A percentile compares a stretch with the other conserved stretches of the same genome.
phyloP scores from a whole-genome alignment of 2,113 vertebrate species.

The Geococcyx californianus region DNA sequence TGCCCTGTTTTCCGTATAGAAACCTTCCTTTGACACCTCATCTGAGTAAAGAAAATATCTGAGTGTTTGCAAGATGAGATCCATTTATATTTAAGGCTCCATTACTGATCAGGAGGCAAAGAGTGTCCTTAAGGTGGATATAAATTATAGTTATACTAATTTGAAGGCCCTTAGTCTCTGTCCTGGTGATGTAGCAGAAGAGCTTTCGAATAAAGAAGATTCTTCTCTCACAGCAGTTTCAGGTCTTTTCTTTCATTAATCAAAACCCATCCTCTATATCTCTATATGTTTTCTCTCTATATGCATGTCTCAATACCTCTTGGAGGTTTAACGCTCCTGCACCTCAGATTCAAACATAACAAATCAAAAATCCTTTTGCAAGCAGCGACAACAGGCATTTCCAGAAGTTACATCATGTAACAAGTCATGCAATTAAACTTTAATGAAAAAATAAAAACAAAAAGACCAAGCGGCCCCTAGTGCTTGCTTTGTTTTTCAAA shows the following conservation, averaged over 20 bases:
- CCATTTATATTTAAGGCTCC: conserved; percentile 59
- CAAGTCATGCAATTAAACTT: conserved; percentile 79
- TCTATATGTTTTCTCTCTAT: neutral
- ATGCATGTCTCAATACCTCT: neutral
- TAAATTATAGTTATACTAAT: conserved; percentile 54
- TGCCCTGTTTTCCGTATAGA: neutral
- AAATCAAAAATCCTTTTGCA: conserved; percentile 72
- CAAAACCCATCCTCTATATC: neutral
- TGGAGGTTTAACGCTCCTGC: conserved; percentile 32
- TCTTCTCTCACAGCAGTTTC: conserved; percentile 44
- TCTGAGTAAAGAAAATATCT: conserved; percentile 31
- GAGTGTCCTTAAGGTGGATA: conserved; percentile 39
- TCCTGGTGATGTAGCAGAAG: conserved; percentile 29
- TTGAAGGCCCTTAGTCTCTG: conserved; percentile 44
- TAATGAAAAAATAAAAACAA: conserved; percentile 72
- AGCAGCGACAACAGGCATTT: conserved; percentile 74
- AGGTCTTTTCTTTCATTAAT: conserved; percentile 37
- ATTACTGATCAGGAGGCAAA: conserved; percentile 62
- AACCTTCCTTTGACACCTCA: conserved; percentile 36
- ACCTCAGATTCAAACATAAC: conserved; percentile 44
- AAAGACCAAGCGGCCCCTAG: conserved; percentile 47
- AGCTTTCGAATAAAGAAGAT: conserved; percentile 49
- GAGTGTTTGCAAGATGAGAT: conserved; percentile 36
- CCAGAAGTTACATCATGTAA: conserved; percentile 79
- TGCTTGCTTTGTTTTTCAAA: conserved; percentile 78